phyloP scores from a whole-genome alignment of 2,888 invertebrate genomes.

The Melipona bicolor region DNA sequence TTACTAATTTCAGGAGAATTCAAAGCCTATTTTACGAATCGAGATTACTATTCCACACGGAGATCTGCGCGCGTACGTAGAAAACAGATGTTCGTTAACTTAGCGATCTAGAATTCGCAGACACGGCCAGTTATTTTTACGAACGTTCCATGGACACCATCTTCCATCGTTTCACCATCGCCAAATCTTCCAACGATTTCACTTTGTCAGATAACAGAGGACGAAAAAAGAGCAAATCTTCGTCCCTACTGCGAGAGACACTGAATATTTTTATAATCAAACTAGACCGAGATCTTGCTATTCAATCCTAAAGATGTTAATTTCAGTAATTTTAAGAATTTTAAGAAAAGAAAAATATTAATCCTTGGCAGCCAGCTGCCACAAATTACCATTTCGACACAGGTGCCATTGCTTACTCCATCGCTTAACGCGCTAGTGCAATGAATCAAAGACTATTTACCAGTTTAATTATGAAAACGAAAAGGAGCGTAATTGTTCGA shows the following conservation, averaged over 20 bases:
- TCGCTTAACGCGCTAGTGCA: too few species aligned
- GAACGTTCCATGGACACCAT: background rate
- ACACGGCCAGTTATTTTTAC: constrained; percentile 6
- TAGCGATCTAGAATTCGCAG: constrained; percentile 5
- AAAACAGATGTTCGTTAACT: constrained; percentile 4
- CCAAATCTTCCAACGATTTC: background rate
- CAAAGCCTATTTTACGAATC: background rate
- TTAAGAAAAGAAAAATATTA: too few species aligned
- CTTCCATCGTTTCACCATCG: background rate
- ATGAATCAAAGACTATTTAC: background rate
- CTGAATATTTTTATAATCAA: background rate
- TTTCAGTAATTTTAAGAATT: too few species aligned
- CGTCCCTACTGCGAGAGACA: background rate
- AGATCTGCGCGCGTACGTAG: background rate
- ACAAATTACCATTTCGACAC: too few species aligned
- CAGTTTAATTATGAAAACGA: background rate
- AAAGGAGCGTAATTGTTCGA: background rate
- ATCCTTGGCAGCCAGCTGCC: too few species aligned
- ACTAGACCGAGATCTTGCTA: background rate
- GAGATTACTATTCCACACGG: background rate
- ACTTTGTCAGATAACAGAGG: background rate
- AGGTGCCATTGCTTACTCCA: too few species aligned
- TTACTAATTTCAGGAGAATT: background rate
- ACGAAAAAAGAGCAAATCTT: background rate
- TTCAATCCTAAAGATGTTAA: too few species aligned